Evolutionary conservation across 1,140 invertebrate species (phyloP).

Genomic region (Samia ricini): DNA sequence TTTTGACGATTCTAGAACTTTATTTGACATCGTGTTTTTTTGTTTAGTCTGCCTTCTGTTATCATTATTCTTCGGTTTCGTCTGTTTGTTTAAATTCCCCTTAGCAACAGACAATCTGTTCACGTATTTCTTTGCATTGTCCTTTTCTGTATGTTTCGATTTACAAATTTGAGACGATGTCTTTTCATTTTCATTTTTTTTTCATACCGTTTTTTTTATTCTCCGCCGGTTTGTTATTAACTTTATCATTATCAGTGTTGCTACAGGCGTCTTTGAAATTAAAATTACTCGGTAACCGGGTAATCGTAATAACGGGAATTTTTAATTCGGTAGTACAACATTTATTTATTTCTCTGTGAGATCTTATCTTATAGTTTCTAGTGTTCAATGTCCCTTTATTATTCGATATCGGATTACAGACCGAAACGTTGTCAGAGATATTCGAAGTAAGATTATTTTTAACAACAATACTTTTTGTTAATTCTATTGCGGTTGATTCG

Average conservation of each 20-base stretch:
- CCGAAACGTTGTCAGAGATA: no score
- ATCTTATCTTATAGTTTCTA: conserved; percentile 10
- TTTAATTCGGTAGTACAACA: conserved; percentile 12
- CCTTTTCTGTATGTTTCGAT: neutral
- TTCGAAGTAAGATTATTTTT: neutral
- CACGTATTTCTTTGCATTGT: no score
- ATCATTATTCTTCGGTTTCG: no score
- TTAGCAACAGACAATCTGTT: no score
- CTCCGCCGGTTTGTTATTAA: neutral
- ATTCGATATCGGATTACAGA: neutral
- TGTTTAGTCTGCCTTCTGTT: neutral
- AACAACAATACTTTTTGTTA: no score
- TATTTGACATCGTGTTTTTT: neutral
- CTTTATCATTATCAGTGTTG: neutral
- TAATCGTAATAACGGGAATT: no score
- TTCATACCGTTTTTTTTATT: neutral
- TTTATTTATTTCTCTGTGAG: conserved; percentile 17
- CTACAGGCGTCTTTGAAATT: neutral
- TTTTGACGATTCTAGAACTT: neutral
- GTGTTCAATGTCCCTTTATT: conserved; percentile 11
- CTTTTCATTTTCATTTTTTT: neutral
- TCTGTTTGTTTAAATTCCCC: no score
- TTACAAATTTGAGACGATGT: neutral
- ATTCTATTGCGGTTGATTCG: no score
- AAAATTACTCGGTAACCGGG: neutral